Evolutionary conservation across 23 tunicate species (phyloP), one percentile per base, ranked within the genome.

Genomic region (Clavelina lepadiformis): DNA sequence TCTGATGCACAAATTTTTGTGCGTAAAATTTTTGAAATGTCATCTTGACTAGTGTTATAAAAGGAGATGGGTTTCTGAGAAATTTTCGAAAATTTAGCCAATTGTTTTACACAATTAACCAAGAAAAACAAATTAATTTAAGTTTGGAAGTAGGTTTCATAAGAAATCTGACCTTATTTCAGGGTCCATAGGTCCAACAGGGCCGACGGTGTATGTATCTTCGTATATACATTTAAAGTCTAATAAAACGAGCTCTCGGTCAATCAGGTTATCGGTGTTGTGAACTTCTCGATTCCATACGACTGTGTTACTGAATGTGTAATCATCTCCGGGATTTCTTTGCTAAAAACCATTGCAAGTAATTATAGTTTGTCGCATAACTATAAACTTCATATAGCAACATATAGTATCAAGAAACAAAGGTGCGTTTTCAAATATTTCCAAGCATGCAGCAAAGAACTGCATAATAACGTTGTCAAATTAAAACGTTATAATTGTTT

Each of bases 201-300:
- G 91, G 21, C 81, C 82, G 24, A 79, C 33, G 1, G 80, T 91
- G 70, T 92, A 92, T 0, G 85, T 78, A 73, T 92, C 98, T 50
- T 92, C 92, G 44, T 92, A 92, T 21, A 92, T 92, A 52, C 98
- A 92, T 68, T 92, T 83, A 57, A 92, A 92, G 46, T 92, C 98
- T n/a, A 92, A 87, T 24, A 92, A 77, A 4, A 78, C 70, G 15
- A 92, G 68, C 45, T 92, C 93, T 51, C 98, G 85, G 66, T 92
- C 91, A 5, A 92, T 92, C 54, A 88, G 61, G 38, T 74, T 78
- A 24, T 92, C 62, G 30, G 80, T 49, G 56, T 75, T 92, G 81
- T 82, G 45, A 23, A 83, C 87, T 56, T 82, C 82, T 46, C 86
- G 22, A 49, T 83, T 92, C 98, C 98, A 92, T 19, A 92, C 98